These are phyloP conservation scores for Lytechinus variegatus DNA, from an alignment of 35 echinoderm and acorn worm genomes.

Conservation along the genomic window DNA sequence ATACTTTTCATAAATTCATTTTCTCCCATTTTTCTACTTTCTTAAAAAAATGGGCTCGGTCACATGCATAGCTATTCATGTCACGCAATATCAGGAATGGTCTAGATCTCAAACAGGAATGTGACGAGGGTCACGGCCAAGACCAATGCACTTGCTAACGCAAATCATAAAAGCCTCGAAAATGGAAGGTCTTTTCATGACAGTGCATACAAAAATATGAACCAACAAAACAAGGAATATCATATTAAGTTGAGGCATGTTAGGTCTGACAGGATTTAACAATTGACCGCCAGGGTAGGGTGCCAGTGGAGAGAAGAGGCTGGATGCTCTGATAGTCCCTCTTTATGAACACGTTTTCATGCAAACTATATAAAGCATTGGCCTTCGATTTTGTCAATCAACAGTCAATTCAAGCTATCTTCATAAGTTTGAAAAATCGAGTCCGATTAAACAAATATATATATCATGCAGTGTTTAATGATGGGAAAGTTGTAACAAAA, in stretches of 20 bases:
- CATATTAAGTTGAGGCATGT: background rate
- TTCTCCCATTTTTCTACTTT: background rate
- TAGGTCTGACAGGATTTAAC: background rate
- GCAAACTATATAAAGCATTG: no score
- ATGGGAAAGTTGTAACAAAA: no score
- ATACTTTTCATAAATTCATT: constrained; percentile 3
- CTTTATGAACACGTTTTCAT: no score
- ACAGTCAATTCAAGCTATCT: no score
- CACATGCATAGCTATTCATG: background rate
- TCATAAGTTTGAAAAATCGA: no score
- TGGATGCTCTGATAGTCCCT: no score
- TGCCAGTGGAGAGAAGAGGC: no score
- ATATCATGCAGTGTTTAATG: no score
- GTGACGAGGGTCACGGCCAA: background rate
- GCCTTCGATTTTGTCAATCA: no score
- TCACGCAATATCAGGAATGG: background rate
- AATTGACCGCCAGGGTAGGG: background rate
- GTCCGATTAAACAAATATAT: no score
- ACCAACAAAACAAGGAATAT: background rate
- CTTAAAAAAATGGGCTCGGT: background rate
- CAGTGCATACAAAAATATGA: background rate
- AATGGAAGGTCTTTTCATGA: background rate
- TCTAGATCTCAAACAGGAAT: background rate
- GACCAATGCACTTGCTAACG: background rate
- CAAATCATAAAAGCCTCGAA: background rate